Evolutionary conservation across 2,888 invertebrate genomes (phyloP).

Genomic region (Tenthredo distinguenda): DNA sequence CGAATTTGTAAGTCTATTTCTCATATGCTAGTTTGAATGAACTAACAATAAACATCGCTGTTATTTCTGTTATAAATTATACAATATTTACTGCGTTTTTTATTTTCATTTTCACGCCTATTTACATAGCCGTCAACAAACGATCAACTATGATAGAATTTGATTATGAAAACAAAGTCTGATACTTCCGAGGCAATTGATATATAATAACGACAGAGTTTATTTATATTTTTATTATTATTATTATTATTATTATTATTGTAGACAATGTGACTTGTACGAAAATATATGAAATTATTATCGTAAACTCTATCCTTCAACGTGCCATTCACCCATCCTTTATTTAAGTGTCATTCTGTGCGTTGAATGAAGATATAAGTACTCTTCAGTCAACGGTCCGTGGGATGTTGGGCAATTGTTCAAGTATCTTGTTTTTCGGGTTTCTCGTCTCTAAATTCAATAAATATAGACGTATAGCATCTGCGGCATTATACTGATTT

Average conservation of each 20-base stretch:
- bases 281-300: constrained; percentile 48
- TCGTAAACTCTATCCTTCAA: not conserved
- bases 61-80: not conserved
- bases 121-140: not conserved
- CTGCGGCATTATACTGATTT: not conserved
- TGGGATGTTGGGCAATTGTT: not conserved
- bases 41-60: not conserved
- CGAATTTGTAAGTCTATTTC: not conserved
- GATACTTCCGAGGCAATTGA: constrained; percentile 47
- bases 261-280: constrained; percentile 53
- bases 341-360: not conserved
- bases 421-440: not conserved
- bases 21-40: not conserved
- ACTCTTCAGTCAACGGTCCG: not conserved
- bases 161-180: not conserved
- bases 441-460: not conserved
- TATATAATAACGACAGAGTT: constrained; percentile 40
- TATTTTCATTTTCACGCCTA: not conserved
- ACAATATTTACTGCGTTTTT: not conserved
- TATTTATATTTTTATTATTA: constrained; percentile 57
- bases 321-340: not conserved
- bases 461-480: not conserved
- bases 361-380: no score
- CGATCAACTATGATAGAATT: not conserved
- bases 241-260: constrained; percentile 64